Percentiles rank a stretch among this genome's conserved stretches.
Conservation (phyloP, 2,113 vertebrate genomes). For the Scolopax mira region DNA sequence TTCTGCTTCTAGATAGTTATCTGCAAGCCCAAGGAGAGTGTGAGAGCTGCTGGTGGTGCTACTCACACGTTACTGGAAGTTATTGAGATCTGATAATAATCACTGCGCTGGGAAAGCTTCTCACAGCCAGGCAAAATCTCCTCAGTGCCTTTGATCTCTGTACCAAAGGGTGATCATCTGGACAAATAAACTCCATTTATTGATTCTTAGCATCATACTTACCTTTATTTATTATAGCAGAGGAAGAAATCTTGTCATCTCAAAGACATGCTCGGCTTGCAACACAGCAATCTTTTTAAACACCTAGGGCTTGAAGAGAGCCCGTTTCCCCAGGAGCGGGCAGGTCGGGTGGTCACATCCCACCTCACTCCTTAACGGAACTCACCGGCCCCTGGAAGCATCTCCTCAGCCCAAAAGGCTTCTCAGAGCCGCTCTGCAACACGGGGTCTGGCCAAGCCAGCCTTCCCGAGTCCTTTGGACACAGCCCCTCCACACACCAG, state of each 20-base stretch:
- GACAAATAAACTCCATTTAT: conserved; percentile 2
- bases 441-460: background rate
- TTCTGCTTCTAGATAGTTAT: conserved; percentile 39
- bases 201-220: background rate
- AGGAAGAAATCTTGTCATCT: background rate
- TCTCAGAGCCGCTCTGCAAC: background rate
- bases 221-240: background rate
- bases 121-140: background rate
- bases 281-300: background rate
- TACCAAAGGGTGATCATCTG: background rate
- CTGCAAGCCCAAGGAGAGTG: conserved; percentile 30
- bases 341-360: rapidly evolving
- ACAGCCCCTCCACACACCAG: background rate
- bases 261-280: background rate
- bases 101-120: background rate
- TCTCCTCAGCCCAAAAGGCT: background rate
- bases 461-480: background rate
- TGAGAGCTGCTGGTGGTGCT: conserved; percentile 33
- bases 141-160: background rate
- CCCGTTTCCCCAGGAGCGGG: rapidly evolving
- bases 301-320: rapidly evolving
- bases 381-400: background rate
- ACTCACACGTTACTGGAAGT: background rate
- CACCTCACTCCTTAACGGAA: rapidly evolving
- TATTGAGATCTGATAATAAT: conserved; percentile 24